These are phyloP conservation scores for Trogon melanurus DNA, from an alignment of 2,113 vertebrate genomes.

Conservation along the genomic window DNA sequence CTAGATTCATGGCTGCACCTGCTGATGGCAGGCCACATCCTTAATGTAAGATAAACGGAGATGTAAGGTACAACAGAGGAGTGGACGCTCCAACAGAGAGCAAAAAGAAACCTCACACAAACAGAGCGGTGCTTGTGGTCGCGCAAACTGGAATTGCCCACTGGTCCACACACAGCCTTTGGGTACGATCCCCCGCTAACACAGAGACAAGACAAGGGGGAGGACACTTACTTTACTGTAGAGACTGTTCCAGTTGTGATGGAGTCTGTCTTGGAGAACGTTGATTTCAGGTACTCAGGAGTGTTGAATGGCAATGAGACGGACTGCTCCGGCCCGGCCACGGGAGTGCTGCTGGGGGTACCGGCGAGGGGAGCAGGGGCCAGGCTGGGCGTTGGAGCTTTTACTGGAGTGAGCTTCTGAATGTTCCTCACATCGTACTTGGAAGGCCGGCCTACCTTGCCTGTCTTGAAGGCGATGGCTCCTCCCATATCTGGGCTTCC, in stretches of 20 bases:
- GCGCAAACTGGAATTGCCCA: rapidly evolving
- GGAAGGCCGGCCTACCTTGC: conserved; percentile 96
- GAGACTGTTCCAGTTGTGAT: conserved; percentile 99
- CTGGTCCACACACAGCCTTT: not conserved
- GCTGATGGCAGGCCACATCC: not conserved
- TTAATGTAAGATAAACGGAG: not conserved
- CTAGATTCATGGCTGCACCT: not conserved
- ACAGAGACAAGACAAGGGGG: not conserved
- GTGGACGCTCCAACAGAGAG: not conserved
- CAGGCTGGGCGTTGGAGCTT: conserved; percentile 81
- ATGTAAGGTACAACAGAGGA: not conserved
- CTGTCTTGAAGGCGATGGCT: conserved; percentile 97
- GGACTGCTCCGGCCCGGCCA: conserved; percentile 84
- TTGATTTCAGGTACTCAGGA: conserved; percentile 94
- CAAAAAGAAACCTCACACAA: not conserved
- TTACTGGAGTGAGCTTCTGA: conserved; percentile 90
- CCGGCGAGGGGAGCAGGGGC: conserved; percentile 84
- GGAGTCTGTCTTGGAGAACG: conserved; percentile 99
- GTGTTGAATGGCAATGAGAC: conserved; percentile 89
- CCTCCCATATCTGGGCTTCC: conserved; percentile 97
- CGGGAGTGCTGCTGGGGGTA: conserved; percentile 77
- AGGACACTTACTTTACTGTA: conserved; percentile 92
- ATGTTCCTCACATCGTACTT: conserved; percentile 96
- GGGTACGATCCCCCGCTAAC: not conserved
- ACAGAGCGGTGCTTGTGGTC: not conserved